phyloP scores from a whole-genome alignment of 2,888 invertebrate species.

The Clivina fossor region DNA sequence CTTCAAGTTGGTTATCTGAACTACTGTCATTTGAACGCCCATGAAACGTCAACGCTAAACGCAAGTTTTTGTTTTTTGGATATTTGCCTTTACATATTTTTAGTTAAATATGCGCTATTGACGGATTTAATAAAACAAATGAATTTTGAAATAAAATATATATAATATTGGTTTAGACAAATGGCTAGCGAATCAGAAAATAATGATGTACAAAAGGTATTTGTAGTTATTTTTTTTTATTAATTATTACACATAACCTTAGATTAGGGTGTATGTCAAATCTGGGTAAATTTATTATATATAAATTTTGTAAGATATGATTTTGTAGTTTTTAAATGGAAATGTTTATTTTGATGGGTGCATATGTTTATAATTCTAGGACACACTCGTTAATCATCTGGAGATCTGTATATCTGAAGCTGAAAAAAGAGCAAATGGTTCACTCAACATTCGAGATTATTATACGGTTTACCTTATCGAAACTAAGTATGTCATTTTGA shows the following conservation, averaged over 20 bases:
- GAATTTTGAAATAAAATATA: slow-evolving; percentile 7
- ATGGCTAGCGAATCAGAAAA: slow-evolving; percentile 30
- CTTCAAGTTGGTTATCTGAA: slow-evolving; percentile 12
- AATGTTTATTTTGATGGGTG: not conserved
- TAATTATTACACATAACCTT: slow-evolving; percentile 23
- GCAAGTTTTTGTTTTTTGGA: slow-evolving; percentile 11
- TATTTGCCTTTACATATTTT: too few relatives aligned
- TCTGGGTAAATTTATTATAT: slow-evolving; percentile 4
- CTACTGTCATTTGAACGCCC: slow-evolving; percentile 6
- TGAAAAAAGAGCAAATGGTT: slow-evolving; percentile 74
- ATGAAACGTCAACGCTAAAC: slow-evolving; percentile 14
- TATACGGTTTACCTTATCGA: slow-evolving; percentile 78
- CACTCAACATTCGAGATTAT: slow-evolving; percentile 73
- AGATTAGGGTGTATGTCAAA: slow-evolving; percentile 5
- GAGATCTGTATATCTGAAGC: slow-evolving; percentile 76
- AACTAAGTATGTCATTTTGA: slow-evolving; percentile 64
- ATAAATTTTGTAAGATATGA: not conserved
- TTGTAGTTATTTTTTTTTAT: slow-evolving; percentile 7
- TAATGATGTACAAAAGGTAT: slow-evolving; percentile 28
- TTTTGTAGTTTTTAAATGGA: not conserved
- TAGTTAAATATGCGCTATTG: too few relatives aligned
- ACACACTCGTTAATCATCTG: slow-evolving; percentile 68
- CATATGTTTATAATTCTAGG: slow-evolving; percentile 54
- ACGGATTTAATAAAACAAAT: slow-evolving; percentile 11
- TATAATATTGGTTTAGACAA: slow-evolving; percentile 13